Percentiles rank a stretch among this genome's conserved stretches.
phyloP scores from a whole-genome alignment of 1,140 invertebrate species.

The Eriocheir sinensis region DNA sequence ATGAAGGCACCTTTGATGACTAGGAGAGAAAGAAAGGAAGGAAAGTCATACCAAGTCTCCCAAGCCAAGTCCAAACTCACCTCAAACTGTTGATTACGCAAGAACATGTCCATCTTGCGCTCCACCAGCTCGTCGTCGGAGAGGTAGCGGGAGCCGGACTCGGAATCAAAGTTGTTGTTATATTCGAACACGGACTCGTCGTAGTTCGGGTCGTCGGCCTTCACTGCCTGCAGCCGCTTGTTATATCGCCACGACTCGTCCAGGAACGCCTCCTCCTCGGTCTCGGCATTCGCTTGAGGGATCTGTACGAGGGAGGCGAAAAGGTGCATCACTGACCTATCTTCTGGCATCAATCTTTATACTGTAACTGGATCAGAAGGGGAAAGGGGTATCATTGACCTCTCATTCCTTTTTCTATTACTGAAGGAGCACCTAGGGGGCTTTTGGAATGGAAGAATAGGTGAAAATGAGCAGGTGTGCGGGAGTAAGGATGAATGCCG shows the following conservation, averaged over 20 bases:
- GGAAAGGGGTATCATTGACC: too few species aligned
- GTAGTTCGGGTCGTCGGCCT: constrained; percentile 42
- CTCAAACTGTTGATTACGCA: constrained; percentile 74
- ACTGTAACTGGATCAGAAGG: too few species aligned
- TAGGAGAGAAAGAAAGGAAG: too few species aligned
- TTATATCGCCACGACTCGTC: constrained; percentile 62
- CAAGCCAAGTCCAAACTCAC: constrained; percentile 18
- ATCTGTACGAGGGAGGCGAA: constrained; percentile 55
- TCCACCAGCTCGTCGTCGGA: constrained; percentile 71
- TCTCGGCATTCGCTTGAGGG: constrained; percentile 57
- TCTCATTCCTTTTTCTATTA: too few species aligned
- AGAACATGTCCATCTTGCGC: constrained; percentile 71
- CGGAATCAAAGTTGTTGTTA: constrained; percentile 64
- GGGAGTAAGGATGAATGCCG: too few species aligned
- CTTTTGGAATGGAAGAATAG: too few species aligned
- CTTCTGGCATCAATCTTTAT: too few species aligned
- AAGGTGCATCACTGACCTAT: too few species aligned
- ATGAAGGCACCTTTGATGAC: too few species aligned
- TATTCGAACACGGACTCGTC: constrained; percentile 43
- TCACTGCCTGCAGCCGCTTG: constrained; percentile 45
- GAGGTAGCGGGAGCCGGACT: constrained; percentile 51
- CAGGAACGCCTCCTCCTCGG: constrained; percentile 65
- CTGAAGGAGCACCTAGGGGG: too few species aligned
- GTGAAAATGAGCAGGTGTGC: too few species aligned
- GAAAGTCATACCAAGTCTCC: too few species aligned